Conservation (phyloP, 2,797 vertebrate genomes). For the Lepus oiostolus region DNA sequence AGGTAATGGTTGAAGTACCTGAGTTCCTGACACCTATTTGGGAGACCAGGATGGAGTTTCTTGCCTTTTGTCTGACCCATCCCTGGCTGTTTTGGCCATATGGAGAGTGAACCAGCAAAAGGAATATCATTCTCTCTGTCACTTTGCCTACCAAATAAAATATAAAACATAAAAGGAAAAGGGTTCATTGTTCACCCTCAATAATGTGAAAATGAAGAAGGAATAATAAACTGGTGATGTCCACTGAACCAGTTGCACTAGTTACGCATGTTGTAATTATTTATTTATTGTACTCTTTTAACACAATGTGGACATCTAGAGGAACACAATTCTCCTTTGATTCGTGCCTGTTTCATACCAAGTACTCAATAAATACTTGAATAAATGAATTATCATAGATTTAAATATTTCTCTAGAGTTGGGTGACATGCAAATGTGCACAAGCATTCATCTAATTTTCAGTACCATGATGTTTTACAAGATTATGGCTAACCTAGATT, state of each 20-base stretch:
- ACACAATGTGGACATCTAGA: neutral
- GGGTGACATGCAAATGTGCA: neutral
- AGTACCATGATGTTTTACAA: conserved; percentile 14
- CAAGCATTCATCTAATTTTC: neutral
- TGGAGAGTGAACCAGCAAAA: too few species aligned
- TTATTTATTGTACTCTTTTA: neutral
- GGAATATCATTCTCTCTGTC: too few species aligned
- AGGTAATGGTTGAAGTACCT: too few species aligned
- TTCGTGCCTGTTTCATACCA: neutral
- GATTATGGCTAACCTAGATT: neutral
- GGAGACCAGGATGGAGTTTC: too few species aligned
- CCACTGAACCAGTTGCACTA: neutral
- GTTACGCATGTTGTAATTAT: neutral
- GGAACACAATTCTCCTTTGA: neutral
- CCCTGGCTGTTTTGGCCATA: too few species aligned
- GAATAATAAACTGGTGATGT: neutral
- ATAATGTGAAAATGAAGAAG: neutral
- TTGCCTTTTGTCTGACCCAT: too few species aligned
- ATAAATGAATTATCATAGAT: neutral
- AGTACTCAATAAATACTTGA: neutral
- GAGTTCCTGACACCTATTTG: too few species aligned
- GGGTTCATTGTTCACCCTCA: neutral
- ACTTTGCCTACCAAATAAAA: too few species aligned
- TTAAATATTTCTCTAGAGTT: neutral
- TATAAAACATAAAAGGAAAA: too few species aligned